phyloP scores from a whole-genome alignment of 1,140 invertebrate species.

The Cheumatopsyche charites region DNA sequence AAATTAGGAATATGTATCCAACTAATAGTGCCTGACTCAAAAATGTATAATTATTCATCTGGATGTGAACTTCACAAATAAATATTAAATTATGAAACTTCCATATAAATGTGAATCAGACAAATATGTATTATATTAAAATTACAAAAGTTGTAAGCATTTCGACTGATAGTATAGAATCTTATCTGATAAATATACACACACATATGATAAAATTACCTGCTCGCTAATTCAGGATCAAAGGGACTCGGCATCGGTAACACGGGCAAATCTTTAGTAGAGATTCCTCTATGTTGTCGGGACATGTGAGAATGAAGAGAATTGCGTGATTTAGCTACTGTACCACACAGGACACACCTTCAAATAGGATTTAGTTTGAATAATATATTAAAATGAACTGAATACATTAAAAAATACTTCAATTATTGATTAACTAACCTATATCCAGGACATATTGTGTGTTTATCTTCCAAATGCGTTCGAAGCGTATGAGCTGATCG shows the following conservation, averaged over 20 bases:
- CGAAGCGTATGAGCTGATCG: conserved; percentile 86
- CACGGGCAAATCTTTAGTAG: conserved; percentile 89
- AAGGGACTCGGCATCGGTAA: conserved; percentile 89
- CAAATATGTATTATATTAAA: too few relatives aligned
- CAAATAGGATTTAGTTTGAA: conserved; percentile 21
- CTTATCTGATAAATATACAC: conserved; percentile 6
- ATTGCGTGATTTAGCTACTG: conserved; percentile 89
- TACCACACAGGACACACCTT: conserved; percentile 88
- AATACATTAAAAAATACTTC: not conserved
- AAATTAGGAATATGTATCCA: too few relatives aligned
- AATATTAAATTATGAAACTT: too few relatives aligned
- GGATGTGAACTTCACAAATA: too few relatives aligned
- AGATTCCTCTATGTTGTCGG: conserved; percentile 87
- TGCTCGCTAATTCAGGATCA: conserved; percentile 83
- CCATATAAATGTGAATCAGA: too few relatives aligned
- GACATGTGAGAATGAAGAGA: conserved; percentile 92
- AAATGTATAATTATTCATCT: too few relatives aligned
- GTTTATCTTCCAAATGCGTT: conserved; percentile 90
- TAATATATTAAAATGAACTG: not conserved
- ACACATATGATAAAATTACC: conserved; percentile 51
- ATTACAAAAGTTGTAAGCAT: too few relatives aligned
- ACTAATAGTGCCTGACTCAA: too few relatives aligned
- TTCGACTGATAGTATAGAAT: not conserved
- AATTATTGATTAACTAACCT: conserved; percentile 50
- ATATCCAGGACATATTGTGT: conserved; percentile 90